Conservation (phyloP, 2,888 invertebrate genomes). For the Leptopilina syphax region DNA sequence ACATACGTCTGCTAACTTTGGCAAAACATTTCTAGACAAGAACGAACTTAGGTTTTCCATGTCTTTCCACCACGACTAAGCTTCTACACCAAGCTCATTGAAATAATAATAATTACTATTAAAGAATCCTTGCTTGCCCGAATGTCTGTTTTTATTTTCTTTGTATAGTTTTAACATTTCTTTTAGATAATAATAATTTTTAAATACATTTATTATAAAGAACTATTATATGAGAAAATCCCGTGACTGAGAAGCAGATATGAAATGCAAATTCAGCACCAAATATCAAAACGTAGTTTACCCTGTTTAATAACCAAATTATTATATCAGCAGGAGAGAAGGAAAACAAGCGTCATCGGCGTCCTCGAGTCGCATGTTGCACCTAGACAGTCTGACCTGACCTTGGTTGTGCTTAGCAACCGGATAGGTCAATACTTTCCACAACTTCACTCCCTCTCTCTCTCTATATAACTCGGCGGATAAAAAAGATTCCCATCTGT, state of each 20-base stretch:
- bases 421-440: constrained; percentile 40
- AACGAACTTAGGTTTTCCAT: not conserved
- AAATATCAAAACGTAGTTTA: not conserved
- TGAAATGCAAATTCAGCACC: constrained; percentile 6
- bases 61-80: not conserved
- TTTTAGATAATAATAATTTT: too few species aligned
- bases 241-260: not conserved
- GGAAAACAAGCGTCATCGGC: constrained; percentile 19
- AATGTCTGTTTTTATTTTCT: too few species aligned
- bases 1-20: constrained; percentile 27
- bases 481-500: constrained; percentile 12
- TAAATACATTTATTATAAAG: not conserved
- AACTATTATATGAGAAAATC: not conserved
- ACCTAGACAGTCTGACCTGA: constrained; percentile 32
- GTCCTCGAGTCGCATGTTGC: constrained; percentile 12
- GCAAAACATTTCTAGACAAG: constrained; percentile 4
- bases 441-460: not conserved
- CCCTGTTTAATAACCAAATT: not conserved
- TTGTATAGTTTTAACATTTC: too few species aligned
- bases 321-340: not conserved
- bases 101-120: too few species aligned
- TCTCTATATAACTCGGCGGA: not conserved
- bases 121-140: too few species aligned
- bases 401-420: constrained; percentile 39
- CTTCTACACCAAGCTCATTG: not conserved